Evolutionary conservation across 2,888 invertebrate genomes (phyloP).

Genomic region (Drosophila algonquin): DNA sequence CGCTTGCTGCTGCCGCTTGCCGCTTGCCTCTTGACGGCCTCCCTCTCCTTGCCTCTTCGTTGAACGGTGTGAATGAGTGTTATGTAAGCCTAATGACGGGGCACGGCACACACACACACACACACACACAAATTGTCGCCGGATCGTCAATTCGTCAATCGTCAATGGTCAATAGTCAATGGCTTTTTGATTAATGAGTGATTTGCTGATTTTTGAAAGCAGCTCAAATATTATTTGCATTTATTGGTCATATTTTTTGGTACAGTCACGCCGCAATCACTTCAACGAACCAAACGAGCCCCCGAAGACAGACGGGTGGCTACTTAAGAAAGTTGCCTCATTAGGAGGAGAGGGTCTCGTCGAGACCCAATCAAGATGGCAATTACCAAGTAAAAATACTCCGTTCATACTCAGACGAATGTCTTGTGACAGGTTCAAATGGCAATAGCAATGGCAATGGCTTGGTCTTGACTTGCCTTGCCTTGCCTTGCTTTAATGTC

Average conservation of each 20-base stretch:
- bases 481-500: slow-evolving; percentile 35
- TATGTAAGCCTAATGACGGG: slow-evolving; percentile 71
- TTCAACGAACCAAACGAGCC: slow-evolving; percentile 71
- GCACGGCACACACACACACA: slow-evolving; percentile 27
- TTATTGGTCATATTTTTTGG: slow-evolving; percentile 33
- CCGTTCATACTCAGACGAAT: background rate
- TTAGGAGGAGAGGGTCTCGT: slow-evolving; percentile 37
- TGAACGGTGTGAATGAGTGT: slow-evolving; percentile 41
- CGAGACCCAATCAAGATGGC: slow-evolving; percentile 44
- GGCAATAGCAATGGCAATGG: slow-evolving; percentile 62
- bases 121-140: slow-evolving; percentile 59
- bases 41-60: background rate
- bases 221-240: slow-evolving; percentile 61
- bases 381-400: slow-evolving; percentile 46
- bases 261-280: slow-evolving; percentile 59
- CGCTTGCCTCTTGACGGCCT: too few species aligned
- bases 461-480: slow-evolving; percentile 30
- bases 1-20: background rate
- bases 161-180: slow-evolving; percentile 49
- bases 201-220: slow-evolving; percentile 65
- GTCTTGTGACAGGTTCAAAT: slow-evolving; percentile 60
- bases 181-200: slow-evolving; percentile 73
- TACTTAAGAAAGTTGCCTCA: slow-evolving; percentile 63
- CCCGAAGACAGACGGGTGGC: slow-evolving; percentile 15
- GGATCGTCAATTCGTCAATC: slow-evolving; percentile 4